Base-by-base conservation (phyloP, 2,888 invertebrate species). In the Molorchus minor region DNA sequence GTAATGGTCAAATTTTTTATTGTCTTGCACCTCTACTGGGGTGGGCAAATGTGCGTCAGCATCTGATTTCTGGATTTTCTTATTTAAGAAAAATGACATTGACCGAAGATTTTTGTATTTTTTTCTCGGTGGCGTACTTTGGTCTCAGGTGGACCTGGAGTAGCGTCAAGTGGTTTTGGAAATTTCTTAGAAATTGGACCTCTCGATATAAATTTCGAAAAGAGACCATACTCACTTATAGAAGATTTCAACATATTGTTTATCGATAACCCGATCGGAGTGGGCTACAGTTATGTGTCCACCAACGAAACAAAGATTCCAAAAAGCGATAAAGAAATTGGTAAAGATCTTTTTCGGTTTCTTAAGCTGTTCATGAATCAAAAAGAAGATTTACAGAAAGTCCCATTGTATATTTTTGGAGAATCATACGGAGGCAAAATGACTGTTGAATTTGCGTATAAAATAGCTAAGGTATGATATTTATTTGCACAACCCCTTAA, bases 371-470 rank as follows among this genome's bases (percentile, higher is more conserved):
- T 95, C 78, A 86, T 91, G 67, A 72, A 80, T 5, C 75, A 82
- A n/a, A 83, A 89, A 73, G 85, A 90, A 0, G 86, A 89, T 70
- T 94, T 94, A 74, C 84, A 86, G 75, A 83, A 80, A n/a, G 85
- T 89, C 0, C 90, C 93, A 0, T 82, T 93, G 30, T 94, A 94
- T 75, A 91, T 95, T 61, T 91, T 92, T 73, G 91, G 91, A 16
- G 94, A 95, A 78, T 94, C 94, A 0, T 95, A 95, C 77, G 95
- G 95, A 13, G 95, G 94, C 0, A 95, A 95, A 82, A 94, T 94
- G 93, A 90, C 92, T 0, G 87, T 90, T 0, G 92, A 92, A 71
- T 93, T 94, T 77, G 92, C 89, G n/a, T 77, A 82, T 75, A 76
- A 81, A 51, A 83, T 87, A 78, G 75, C 80, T 49, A 82, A 84